These are phyloP conservation scores for Rhea pennata DNA, from an alignment of 2,113 vertebrate species.

Conservation along the genomic window DNA sequence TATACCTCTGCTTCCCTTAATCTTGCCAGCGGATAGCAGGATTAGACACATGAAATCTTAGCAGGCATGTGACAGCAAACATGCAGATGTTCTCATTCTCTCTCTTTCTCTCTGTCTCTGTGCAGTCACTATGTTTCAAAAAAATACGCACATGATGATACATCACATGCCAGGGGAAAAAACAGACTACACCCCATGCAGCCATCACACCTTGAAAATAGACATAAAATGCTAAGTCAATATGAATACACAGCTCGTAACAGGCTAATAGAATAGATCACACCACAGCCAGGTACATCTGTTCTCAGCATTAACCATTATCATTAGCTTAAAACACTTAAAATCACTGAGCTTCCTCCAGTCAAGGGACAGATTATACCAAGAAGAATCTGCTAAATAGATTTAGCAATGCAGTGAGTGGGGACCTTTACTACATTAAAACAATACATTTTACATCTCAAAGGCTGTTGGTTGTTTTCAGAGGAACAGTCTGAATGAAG, in stretches of 20 bases:
- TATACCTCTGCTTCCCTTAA: neutral
- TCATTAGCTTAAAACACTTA: constrained; percentile 84
- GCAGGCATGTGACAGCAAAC: constrained; percentile 34
- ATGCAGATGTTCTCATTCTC: constrained; percentile 35
- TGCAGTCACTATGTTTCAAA: constrained; percentile 54
- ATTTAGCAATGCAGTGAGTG: constrained; percentile 76
- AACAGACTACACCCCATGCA: constrained; percentile 72
- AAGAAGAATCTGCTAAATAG: constrained; percentile 82
- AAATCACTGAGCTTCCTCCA: constrained; percentile 79
- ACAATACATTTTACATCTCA: constrained; percentile 76
- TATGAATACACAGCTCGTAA: constrained; percentile 80
- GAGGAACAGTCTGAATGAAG: constrained; percentile 76
- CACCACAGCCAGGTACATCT: constrained; percentile 84
- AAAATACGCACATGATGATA: constrained; percentile 56
- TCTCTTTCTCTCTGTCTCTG: neutral
- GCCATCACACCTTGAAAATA: constrained; percentile 79
- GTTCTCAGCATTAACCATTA: constrained; percentile 84
- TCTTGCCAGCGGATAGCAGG: neutral
- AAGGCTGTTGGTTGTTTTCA: constrained; percentile 79
- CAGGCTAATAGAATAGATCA: constrained; percentile 79
- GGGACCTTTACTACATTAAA: constrained; percentile 78
- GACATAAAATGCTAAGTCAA: constrained; percentile 79
- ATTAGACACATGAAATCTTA: constrained; percentile 10
- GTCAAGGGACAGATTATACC: constrained; percentile 84
- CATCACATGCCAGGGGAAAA: constrained; percentile 68